Evolutionary conservation across 2,113 vertebrate genomes (phyloP), one percentile per base, ranked within the genome.

Genomic region (Vulpes lagopus): DNA sequence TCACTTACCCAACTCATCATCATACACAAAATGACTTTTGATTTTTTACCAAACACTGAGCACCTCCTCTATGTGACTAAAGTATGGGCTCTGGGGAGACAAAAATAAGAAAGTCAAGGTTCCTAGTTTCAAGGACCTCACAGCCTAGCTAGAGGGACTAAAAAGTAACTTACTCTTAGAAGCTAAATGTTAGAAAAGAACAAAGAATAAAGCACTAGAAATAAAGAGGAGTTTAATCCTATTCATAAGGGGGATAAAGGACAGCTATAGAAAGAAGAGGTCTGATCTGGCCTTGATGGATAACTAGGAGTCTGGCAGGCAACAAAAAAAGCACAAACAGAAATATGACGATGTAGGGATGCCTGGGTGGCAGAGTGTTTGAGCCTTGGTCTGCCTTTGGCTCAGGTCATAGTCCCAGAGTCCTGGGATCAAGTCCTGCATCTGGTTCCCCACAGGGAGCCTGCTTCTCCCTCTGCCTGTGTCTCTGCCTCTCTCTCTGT

Each of bases 181-280:
- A 73, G n/a, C 81, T 4, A 57, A 95, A 85, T n/a, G n/a, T 59
- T 55, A 78, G 16, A 89, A 49, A 53, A 93, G 11, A 95, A 96
- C 83, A 60, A 87, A 2, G 1, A 92, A 82, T 74, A 80, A 19
- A 93, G 57, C 15, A 64, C 30, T n/a, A 74, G 15, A 94, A 89
- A 92, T 67, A 32, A 81, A 90, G 35, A 83, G 78, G 49, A 85
- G 6, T 30, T 74, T 55, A 85, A 83, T 82, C 32, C 60, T 96
- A 4, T 71, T 85, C 89, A 89, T 59, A 71, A 74, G 59, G 35
- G 51, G 59, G 64, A 43, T 55, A 59, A 88, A 32, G 53, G 23
- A 55, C 4, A 71, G 49, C 32, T 89, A 60, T 5, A 73, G 65
- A 49, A 82, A 82, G 95, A 7, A 73, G 60, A 65, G 2, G 17